Evolutionary conservation across 2,113 vertebrate species (phyloP).

Genomic region (Rhizomys pruinosus): DNA sequence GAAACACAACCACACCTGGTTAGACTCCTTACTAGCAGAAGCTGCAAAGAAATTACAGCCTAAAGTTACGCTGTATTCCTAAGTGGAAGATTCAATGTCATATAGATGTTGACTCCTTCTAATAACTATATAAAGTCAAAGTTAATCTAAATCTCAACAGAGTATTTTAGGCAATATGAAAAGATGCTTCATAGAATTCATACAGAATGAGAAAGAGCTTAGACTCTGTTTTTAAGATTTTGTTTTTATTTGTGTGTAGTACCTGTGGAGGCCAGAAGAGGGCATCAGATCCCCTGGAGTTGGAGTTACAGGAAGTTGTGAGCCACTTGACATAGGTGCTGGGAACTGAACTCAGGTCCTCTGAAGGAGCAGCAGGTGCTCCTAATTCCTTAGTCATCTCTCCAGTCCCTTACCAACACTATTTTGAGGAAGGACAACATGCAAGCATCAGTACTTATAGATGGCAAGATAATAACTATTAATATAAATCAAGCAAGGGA

Average conservation of each 20-base stretch:
- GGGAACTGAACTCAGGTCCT: too few relatives aligned
- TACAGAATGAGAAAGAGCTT: neutral
- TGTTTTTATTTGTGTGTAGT: too few relatives aligned
- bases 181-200: slow-evolving; percentile 16
- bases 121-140: slow-evolving; percentile 8
- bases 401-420: neutral
- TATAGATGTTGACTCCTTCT: neutral
- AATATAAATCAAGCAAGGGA: neutral
- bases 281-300: too few relatives aligned
- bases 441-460: neutral
- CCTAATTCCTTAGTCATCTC: too few relatives aligned
- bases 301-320: too few relatives aligned
- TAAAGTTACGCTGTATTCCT: neutral
- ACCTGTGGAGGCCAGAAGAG: too few relatives aligned
- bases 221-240: neutral
- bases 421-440: slow-evolving; percentile 11
- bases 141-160: slow-evolving; percentile 25
- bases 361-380: too few relatives aligned
- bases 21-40: neutral
- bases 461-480: neutral
- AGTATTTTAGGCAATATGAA: neutral
- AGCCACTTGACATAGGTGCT: too few relatives aligned
- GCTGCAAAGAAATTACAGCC: neutral
- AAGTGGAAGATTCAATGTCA: neutral
- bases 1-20: neutral